Percentiles rank a stretch among this genome's conserved stretches.
Evolutionary conservation across 2,113 vertebrate species (phyloP).

Genomic region (Chitala chitala): DNA sequence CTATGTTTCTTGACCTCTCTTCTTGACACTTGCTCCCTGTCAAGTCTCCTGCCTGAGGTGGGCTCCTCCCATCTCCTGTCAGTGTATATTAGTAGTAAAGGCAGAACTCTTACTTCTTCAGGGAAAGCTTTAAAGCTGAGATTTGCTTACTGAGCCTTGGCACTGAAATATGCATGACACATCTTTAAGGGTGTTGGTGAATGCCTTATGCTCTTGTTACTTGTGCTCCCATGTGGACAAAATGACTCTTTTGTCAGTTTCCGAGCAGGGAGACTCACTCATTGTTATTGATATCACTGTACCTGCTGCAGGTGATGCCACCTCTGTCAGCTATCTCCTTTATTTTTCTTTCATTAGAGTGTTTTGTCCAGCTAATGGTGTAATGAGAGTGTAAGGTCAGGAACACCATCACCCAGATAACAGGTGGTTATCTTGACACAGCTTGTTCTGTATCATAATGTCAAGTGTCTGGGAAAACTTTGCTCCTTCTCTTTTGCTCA

Average conservation of each 20-base stretch:
- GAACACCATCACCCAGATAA: no score
- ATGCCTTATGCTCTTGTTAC: neutral
- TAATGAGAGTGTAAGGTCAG: no score
- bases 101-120: neutral
- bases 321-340: neutral
- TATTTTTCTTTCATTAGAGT: neutral
- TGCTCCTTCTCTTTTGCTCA: no score
- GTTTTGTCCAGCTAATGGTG: no score
- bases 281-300: neutral
- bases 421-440: no score
- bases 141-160: neutral
- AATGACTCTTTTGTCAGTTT: conserved; percentile 3
- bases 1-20: no score
- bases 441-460: no score
- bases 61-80: conserved; percentile 31
- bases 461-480: no score
- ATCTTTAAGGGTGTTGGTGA: neutral
- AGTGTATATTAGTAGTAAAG: conserved; percentile 17
- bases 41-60: no score
- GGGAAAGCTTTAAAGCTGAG: neutral
- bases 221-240: conserved; percentile 1
- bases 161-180: conserved; percentile 18
- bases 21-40: no score
- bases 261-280: neutral
- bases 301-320: neutral